Conservation (phyloP, 2,797 vertebrate genomes). For the Arremon brunneinucha region DNA sequence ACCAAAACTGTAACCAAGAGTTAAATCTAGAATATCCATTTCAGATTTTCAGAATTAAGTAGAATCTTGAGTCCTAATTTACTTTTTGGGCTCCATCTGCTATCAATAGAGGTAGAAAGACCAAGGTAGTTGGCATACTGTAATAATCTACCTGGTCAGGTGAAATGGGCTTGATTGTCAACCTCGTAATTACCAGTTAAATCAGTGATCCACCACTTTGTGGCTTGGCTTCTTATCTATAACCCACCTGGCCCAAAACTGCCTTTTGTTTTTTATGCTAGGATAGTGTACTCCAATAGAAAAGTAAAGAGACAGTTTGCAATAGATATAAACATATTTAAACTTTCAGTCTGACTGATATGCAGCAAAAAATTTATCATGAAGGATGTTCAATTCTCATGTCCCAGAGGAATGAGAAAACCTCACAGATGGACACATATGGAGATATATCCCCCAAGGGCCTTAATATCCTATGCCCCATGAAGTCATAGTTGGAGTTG, state of each 20-base stretch:
- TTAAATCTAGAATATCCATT: neutral
- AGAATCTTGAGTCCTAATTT: neutral
- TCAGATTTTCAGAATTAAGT: neutral
- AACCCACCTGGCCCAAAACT: neutral
- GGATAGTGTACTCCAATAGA: neutral
- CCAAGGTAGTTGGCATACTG: neutral
- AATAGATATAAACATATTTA: neutral
- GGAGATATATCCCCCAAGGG: neutral
- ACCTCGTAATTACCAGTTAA: neutral
- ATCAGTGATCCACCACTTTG: neutral
- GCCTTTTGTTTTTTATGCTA: too few relatives aligned
- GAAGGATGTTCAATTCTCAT: neutral
- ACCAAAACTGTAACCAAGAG: neutral
- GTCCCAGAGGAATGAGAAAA: neutral
- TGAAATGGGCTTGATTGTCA: neutral
- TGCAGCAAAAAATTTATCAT: neutral
- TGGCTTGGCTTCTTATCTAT: neutral
- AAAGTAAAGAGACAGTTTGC: neutral
- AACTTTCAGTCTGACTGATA: neutral
- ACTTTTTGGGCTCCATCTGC: neutral
- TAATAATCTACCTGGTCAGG: neutral
- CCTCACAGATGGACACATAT: neutral
- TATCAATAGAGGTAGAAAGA: neutral
- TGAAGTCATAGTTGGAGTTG: neutral
- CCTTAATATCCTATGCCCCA: neutral